A percentile compares a stretch with the other conserved stretches of the same genome.
Conservation (phyloP, 2,797 vertebrate species). For the Aselliscus stoliczkanus region DNA sequence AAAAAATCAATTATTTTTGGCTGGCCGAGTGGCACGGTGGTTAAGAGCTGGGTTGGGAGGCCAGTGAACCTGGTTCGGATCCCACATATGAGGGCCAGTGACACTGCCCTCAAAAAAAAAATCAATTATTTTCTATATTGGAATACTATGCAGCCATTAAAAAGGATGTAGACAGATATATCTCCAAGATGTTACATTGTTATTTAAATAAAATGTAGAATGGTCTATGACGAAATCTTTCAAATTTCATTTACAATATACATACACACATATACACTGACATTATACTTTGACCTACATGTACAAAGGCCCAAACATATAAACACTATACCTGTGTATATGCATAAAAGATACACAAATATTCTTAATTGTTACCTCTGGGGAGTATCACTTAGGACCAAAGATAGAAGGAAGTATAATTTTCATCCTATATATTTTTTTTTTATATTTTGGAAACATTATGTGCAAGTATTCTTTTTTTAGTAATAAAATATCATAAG, state of each 20-base stretch:
- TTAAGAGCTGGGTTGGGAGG: too few species aligned
- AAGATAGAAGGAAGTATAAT: not conserved
- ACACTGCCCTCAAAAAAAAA: too few species aligned
- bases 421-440: not conserved
- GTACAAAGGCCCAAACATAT: not conserved
- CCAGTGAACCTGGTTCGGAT: too few species aligned
- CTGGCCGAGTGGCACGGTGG: too few species aligned
- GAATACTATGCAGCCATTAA: not conserved
- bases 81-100: too few species aligned
- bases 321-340: not conserved
- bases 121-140: not conserved
- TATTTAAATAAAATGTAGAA: not conserved
- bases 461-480: not conserved
- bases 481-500: not conserved
- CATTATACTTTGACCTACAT: not conserved
- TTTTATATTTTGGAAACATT: slow-evolving; percentile 19
- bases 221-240: not conserved
- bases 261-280: not conserved
- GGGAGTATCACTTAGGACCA: not conserved
- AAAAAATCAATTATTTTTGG: not conserved
- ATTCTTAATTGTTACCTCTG: slow-evolving; percentile 2
- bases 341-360: not conserved
- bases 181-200: not conserved
- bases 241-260: not conserved
- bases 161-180: not conserved